Percentiles rank a stretch among this genome's conserved stretches.
These are phyloP conservation scores for Antheraea yamamai DNA, from an alignment of 2,888 invertebrate genomes.

Conservation along the genomic window DNA sequence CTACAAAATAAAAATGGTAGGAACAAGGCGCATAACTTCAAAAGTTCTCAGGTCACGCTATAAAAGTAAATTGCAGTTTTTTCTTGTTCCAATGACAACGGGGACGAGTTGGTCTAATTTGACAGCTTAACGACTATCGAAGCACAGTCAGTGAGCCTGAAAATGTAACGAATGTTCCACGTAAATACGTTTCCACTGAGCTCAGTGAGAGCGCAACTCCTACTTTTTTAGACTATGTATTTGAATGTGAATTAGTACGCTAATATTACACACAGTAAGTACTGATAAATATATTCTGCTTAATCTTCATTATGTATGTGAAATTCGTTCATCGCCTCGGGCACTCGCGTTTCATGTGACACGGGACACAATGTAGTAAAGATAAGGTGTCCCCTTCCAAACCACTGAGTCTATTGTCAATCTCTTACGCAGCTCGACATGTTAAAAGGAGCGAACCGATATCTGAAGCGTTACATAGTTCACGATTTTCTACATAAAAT, in stretches of 20 bases:
- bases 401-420: slow-evolving; percentile 76
- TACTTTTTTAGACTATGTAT: slow-evolving; percentile 41
- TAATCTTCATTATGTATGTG: slow-evolving; percentile 73
- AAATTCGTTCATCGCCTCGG: slow-evolving; percentile 66
- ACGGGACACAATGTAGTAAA: slow-evolving; percentile 76
- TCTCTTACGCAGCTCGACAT: slow-evolving; percentile 70
- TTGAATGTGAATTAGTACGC: slow-evolving; percentile 36
- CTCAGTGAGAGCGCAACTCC: slow-evolving; percentile 42
- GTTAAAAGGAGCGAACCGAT: slow-evolving; percentile 61
- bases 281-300: slow-evolving; percentile 46
- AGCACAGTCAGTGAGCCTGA: slow-evolving; percentile 46
- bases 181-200: slow-evolving; percentile 42
- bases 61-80: slow-evolving; percentile 68
- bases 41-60: slow-evolving; percentile 64
- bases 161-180: slow-evolving; percentile 43
- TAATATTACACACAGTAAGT: slow-evolving; percentile 42
- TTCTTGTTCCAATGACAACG: slow-evolving; percentile 60
- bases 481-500: slow-evolving; percentile 40
- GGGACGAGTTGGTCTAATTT: slow-evolving; percentile 64
- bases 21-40: slow-evolving; percentile 41
- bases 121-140: slow-evolving; percentile 62
- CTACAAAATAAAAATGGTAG: slow-evolving; percentile 15
- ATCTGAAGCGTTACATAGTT: slow-evolving; percentile 48
- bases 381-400: slow-evolving; percentile 78
- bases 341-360: slow-evolving; percentile 74